Base-by-base conservation (phyloP, 2,888 invertebrate species). In the Eretmocerus hayati region DNA sequence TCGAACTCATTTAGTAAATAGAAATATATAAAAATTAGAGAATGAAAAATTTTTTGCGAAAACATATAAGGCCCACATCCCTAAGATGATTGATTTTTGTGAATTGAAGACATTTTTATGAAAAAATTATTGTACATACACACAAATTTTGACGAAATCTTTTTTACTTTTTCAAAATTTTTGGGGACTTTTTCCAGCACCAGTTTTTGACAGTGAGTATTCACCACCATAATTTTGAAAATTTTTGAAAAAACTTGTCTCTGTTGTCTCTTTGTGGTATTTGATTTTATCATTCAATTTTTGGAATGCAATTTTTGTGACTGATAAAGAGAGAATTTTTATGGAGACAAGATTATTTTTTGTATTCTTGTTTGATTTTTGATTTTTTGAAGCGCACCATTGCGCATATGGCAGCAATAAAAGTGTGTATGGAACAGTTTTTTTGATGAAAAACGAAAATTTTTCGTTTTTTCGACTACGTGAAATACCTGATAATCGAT, bases 131-230 rank as follows among this genome's bases (percentile, higher is more conserved):
- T 42, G 55, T 66, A 65, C 66, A 65, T 65, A 64, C 62, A 67
- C 65, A 69, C 64, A 64, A 65, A 66, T 69, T 71, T 71, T 71
- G 67, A 71, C 66, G 63, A n/a, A 32, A 33, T 42, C 35, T 42
- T 48, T 5, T 48, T 32, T 48, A 42, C 42, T 52, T 52, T 48
- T 46, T 33, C 42, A 46, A 69, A 65, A 69, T 70, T 71, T 71
- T 70, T 70, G 70, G 71, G 70, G 68, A 71, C 71, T 69, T 67
- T 63, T 63, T 65, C 68, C 67, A 69, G 69, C 69, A 33, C n/a
- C 33, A 66, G 67, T 61, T 60, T 62, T 60, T 55, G 62, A 60
- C 65, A 67, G 72, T 72, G 72, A 72, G 71, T 71, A 72, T 71
- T 36, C 26, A 55, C 53, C 61, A 52, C 37, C 36, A 53, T 62